Evolutionary conservation across 2,888 invertebrate genomes (phyloP).

Genomic region (Crematogaster levior): DNA sequence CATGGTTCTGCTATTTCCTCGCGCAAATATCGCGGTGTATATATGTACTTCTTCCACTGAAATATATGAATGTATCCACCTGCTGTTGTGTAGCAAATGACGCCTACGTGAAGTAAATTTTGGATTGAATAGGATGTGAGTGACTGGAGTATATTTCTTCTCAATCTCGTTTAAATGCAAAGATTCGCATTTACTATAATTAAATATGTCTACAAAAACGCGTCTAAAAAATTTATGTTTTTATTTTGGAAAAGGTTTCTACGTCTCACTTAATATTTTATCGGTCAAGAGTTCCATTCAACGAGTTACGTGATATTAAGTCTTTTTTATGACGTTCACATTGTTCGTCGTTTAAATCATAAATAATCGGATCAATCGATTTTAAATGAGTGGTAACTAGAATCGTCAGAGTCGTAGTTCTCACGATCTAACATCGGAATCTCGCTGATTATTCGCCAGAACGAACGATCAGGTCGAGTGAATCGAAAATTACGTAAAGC

Average conservation of each 20-base stretch:
- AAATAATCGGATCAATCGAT: background rate
- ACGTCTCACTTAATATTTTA: background rate
- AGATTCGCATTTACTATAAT: background rate
- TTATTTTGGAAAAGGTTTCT: too few relatives aligned
- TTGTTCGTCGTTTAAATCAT: background rate
- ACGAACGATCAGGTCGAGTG: background rate
- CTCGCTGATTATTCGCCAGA: slow-evolving; percentile 3
- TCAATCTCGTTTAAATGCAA: slow-evolving; percentile 1
- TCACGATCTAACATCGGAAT: background rate
- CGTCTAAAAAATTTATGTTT: background rate
- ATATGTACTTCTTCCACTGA: too few relatives aligned
- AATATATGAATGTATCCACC: background rate
- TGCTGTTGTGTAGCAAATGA: slow-evolving; percentile 4
- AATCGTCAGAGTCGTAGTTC: background rate
- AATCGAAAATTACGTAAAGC: slow-evolving; percentile 18
- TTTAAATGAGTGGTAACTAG: background rate
- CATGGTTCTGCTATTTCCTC: slow-evolving; percentile 54
- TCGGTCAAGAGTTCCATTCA: background rate
- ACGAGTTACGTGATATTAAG: background rate
- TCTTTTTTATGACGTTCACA: background rate
- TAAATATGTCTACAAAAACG: background rate
- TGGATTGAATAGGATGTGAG: background rate
- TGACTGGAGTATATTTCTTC: background rate
- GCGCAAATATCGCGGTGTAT: slow-evolving; percentile 39
- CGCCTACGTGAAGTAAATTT: slow-evolving; percentile 14